Percentiles rank a stretch among this genome's conserved stretches.
phyloP scores from a whole-genome alignment of 2,113 vertebrate species.

The Sterna hirundo region DNA sequence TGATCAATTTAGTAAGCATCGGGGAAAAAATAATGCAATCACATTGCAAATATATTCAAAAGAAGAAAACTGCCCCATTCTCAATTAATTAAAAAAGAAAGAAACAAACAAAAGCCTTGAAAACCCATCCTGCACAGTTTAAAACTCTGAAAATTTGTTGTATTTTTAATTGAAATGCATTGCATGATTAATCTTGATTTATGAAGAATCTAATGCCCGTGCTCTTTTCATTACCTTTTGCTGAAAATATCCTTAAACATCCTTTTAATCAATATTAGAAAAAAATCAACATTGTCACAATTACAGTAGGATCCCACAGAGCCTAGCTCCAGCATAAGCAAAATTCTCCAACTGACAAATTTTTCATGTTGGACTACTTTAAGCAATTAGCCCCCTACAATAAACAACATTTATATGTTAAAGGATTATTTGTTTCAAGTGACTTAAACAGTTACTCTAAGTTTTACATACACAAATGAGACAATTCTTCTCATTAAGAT shows the following conservation, averaged over 20 bases:
- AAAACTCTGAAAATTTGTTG: not conserved
- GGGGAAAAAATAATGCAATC: not conserved
- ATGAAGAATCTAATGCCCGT: not conserved
- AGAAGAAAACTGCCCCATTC: not conserved
- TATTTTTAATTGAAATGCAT: not conserved
- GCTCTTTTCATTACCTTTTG: constrained; percentile 12
- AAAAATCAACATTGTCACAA: not conserved
- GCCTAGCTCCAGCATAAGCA: not conserved
- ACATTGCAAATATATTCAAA: not conserved
- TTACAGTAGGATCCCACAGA: not conserved
- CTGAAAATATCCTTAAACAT: constrained; percentile 8
- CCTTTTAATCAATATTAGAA: constrained; percentile 11
- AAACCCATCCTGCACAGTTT: not conserved
- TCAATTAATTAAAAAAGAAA: not conserved
- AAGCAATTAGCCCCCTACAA: not conserved
- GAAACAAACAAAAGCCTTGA: not conserved
- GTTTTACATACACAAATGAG: not conserved
- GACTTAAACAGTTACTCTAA: not conserved
- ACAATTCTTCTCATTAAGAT: not conserved
- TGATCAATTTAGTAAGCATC: not conserved
- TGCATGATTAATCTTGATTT: constrained; percentile 34
- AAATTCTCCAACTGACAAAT: not conserved
- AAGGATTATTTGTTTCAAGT: not conserved
- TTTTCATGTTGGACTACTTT: not conserved
- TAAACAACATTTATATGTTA: not conserved